Evolutionary conservation across 2,888 invertebrate species (phyloP).

Genomic region (Seira ritae): DNA sequence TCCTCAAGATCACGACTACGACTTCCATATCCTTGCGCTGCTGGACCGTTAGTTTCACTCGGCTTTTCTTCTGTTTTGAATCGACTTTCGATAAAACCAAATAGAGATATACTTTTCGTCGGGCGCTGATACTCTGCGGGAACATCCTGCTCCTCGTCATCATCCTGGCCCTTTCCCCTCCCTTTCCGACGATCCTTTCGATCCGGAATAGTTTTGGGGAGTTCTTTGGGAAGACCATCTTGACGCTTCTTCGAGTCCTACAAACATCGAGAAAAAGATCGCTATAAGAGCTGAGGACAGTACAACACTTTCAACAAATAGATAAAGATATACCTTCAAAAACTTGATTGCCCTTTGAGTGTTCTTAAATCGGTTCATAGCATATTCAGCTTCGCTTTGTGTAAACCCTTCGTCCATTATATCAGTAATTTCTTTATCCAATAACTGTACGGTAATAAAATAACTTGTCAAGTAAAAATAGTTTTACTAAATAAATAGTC

Average conservation of each 20-base stretch:
- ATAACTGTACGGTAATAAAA: slow-evolving; percentile 47
- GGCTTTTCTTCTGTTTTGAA: slow-evolving; percentile 59
- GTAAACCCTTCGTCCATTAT: slow-evolving; percentile 71
- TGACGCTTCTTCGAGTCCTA: slow-evolving; percentile 43
- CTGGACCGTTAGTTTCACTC: slow-evolving; percentile 13
- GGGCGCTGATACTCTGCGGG: slow-evolving; percentile 69
- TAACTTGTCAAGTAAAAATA: slow-evolving; percentile 8
- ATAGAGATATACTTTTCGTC: slow-evolving; percentile 68
- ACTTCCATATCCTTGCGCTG: slow-evolving; percentile 13
- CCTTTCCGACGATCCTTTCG: slow-evolving; percentile 52
- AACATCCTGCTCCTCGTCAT: slow-evolving; percentile 70
- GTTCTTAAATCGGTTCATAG: slow-evolving; percentile 67
- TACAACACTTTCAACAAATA: no score
- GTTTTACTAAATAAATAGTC: slow-evolving; percentile 19
- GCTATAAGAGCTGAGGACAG: no score
- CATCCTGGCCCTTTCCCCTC: slow-evolving; percentile 45
- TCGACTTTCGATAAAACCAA: slow-evolving; percentile 69
- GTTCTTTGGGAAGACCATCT: slow-evolving; percentile 35
- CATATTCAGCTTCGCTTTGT: slow-evolving; percentile 68
- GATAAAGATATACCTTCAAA: slow-evolving; percentile 69
- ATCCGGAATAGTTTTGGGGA: slow-evolving; percentile 22
- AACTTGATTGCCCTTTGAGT: slow-evolving; percentile 68
- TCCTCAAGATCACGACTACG: slow-evolving; percentile 41
- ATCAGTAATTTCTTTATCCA: slow-evolving; percentile 69
- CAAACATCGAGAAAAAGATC: background rate